These are phyloP conservation scores for Xyrauchen texanus DNA, from an alignment of 2,113 vertebrate genomes.

Conservation along the genomic window DNA sequence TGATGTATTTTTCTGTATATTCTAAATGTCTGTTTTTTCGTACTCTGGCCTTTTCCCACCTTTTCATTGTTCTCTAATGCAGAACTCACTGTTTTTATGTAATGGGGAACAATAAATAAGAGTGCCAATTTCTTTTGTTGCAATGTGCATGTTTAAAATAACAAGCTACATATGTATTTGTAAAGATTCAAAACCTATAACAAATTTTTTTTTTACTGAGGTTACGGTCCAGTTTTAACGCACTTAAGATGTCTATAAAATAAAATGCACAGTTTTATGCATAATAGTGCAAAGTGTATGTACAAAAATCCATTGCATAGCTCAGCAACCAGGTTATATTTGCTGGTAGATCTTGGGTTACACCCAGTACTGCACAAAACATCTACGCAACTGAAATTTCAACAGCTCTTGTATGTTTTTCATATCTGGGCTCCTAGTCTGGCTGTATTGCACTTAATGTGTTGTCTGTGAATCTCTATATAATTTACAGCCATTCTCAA, in stretches of 20 bases:
- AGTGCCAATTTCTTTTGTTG: too few relatives aligned
- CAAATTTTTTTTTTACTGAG: too few relatives aligned
- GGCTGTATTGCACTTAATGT: background rate
- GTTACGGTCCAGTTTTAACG: too few relatives aligned
- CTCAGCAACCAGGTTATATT: slow-evolving; percentile 49
- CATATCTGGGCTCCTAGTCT: too few relatives aligned
- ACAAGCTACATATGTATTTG: background rate
- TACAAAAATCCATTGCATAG: background rate
- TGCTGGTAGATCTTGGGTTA: slow-evolving; percentile 44
- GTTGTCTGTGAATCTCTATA: background rate
- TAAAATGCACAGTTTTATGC: background rate
- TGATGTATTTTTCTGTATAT: too few relatives aligned
- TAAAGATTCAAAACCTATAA: background rate
- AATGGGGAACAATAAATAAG: too few relatives aligned
- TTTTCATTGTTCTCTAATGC: too few relatives aligned
- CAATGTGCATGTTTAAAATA: too few relatives aligned
- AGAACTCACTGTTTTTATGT: too few relatives aligned
- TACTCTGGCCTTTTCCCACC: too few relatives aligned
- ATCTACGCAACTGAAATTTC: slow-evolving; percentile 27
- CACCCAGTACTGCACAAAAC: slow-evolving; percentile 45
- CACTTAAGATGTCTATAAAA: too few relatives aligned
- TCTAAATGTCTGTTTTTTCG: too few relatives aligned
- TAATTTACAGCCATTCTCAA: background rate
- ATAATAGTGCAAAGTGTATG: background rate
- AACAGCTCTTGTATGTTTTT: background rate